Base-by-base conservation (phyloP, 2,888 invertebrate genomes). In the Drosophila vallismaia region DNA sequence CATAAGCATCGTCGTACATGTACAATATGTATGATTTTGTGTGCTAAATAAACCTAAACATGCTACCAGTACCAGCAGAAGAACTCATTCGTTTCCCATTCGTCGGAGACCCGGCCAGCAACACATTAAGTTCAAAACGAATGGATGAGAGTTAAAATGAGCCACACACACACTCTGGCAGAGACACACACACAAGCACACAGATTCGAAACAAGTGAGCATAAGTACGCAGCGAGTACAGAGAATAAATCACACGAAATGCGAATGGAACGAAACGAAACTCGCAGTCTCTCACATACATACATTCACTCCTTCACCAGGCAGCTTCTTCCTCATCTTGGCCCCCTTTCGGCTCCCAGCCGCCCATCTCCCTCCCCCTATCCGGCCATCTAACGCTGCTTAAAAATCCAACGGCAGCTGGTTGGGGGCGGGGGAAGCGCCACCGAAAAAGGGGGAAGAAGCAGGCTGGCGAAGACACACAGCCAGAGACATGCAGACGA, bases 81-180 rank as follows among this genome's bases (percentile, higher is more conserved):
- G 82, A 85, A 87, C 85, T 87, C 85, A 83, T 87, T 87, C 82
- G 82, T 81, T 83, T 87, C 87, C 76, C 87, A 83, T 83, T 83
- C 82, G 82, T 87, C 85, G 87, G 52, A 56, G 55, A 38, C 38
- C 71, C 71, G 28, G 75, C 71, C 71, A 71, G 78, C 75, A 77
- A 71, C 85, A 86, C 81, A 82, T 82, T 84, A 80, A 80, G 79
- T 87, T 84, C 75, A 81, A 83, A 85, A 78, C 82, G 82, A 83
- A 81, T 83, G 87, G 85, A 83, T 85, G 86, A 85, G 88, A 85
- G 88, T 87, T 87, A 84, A 86, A 87, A 83, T 88, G 84, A 84
- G 84, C 80, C 70, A 66, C 26, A 49, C 29, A 46, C 28, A 70
- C 29, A 48, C 33, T 42, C 8, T 42, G 14, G 57, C 28, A 54